Conservation (phyloP, 2,113 vertebrate species). For the Eonycteris spelaea region DNA sequence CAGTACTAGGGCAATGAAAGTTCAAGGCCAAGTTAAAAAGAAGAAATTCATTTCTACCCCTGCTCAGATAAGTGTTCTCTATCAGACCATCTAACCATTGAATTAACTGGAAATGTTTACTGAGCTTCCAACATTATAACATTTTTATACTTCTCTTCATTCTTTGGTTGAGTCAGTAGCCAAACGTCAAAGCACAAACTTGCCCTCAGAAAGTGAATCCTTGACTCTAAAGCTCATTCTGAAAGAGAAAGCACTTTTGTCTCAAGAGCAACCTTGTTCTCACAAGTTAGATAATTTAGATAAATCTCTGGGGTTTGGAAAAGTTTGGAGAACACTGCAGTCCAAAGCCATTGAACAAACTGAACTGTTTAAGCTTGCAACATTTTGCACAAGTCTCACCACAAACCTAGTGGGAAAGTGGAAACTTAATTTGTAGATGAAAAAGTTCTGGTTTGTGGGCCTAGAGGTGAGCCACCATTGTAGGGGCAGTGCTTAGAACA, state of each 20-base stretch:
- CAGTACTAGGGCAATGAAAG: not conserved
- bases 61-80: not conserved
- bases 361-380: constrained; percentile 36
- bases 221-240: not conserved
- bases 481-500: not conserved
- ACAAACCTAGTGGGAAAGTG: not conserved
- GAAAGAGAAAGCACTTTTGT: constrained; percentile 48
- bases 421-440: constrained; percentile 26
- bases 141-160: constrained; percentile 6
- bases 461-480: not conserved
- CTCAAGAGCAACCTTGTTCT: constrained; percentile 34
- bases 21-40: not conserved
- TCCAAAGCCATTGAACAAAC: not conserved
- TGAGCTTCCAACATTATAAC: not conserved
- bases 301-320: constrained; percentile 44
- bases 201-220: constrained; percentile 28
- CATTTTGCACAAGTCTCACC: constrained; percentile 48
- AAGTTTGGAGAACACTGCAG: not conserved
- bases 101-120: not conserved
- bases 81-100: not conserved
- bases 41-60: not conserved
- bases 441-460: not conserved
- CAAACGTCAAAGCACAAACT: constrained; percentile 33
- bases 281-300: constrained; percentile 49
- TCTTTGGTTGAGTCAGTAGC: not conserved